Conservation (phyloP, 1,140 invertebrate species). For the Drosophila rufa region DNA sequence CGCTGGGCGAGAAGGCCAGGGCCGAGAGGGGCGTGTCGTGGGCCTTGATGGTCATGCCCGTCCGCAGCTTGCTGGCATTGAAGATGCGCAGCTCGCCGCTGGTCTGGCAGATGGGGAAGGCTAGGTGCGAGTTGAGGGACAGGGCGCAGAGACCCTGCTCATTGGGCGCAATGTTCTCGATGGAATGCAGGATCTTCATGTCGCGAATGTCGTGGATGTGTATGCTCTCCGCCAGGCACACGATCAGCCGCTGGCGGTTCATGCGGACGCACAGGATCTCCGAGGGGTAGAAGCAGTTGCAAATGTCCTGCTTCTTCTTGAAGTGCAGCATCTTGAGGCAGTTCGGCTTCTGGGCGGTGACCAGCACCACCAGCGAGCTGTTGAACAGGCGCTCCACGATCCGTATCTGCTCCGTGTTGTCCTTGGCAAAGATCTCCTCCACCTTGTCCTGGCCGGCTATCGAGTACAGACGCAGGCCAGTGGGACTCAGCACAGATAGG, state of each 20-base stretch:
- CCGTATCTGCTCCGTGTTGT: conserved; percentile 79
- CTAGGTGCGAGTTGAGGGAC: conserved; percentile 95
- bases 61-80: conserved; percentile 97
- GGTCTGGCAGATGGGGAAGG: conserved; percentile 97
- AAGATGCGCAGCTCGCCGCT: conserved; percentile 99
- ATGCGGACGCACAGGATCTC: conserved; percentile 98
- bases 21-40: conserved; percentile 98
- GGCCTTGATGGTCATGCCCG: conserved; percentile 97
- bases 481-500: conserved; percentile 69
- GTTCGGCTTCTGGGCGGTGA: conserved; percentile 80
- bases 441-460: conserved; percentile 75
- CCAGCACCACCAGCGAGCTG: conserved; percentile 82
- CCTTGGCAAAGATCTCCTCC: conserved; percentile 83
- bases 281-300: conserved; percentile 99
- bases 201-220: conserved; percentile 99
- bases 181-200: conserved; percentile 99
- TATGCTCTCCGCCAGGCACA: conserved; percentile 98
- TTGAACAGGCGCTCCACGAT: conserved; percentile 84
- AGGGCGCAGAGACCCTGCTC: conserved; percentile 96
- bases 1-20: conserved; percentile 95
- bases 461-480: conserved; percentile 74
- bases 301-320: conserved; percentile 99
- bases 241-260: conserved; percentile 96
- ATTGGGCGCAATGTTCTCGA: conserved; percentile 98
- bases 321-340: conserved; percentile 95